Base-by-base conservation (phyloP, 2,797 vertebrate genomes). In the Phoebastria nigripes region DNA sequence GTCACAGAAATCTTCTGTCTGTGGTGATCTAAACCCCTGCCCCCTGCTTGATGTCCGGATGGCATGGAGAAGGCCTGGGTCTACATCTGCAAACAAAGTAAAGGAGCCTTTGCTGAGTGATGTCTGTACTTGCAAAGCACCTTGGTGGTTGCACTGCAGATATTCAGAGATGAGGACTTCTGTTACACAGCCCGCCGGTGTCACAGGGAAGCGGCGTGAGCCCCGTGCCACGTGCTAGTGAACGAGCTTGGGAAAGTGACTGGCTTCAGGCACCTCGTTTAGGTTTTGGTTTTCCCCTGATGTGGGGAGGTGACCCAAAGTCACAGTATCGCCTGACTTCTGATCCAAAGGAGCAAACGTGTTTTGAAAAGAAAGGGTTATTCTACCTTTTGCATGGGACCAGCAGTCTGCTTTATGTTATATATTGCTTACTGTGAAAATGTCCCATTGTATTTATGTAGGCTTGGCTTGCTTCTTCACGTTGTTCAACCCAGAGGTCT, bases 131-230 rank as follows among this genome's bases (percentile, higher is more conserved):
- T 47, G 44, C 47, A 39, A 39, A 58, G 17, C 10, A 7, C 12
- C 5, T 21, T 19, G 49, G 39, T 72, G 37, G 11, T 35, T 55
- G 21, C 12, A 1, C 58, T 39, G 33, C 33, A 10, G 20, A 0
- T 44, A 4, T 2, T 56, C 7, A 12, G 25, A 74, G 58, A 3
- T 6, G 12, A 42, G 11, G 25, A 33, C 49, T 42, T 49, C 7
- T 39, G 8, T 58, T 41, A 3, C 0, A 1, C 15, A n/a, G 22
- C 6, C 9, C 1, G 5, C 1, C 0, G 1, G 2, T 22, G 37
- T 14, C 15, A 3, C 11, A 15, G 62, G 28, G 67, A 66, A 67
- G 26, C 5, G 4, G 13, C 1, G 2, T 35, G 46, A 70, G 33
- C 51, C 12, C 33, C 1, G 2, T 51, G 15, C 66, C 41, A 4